phyloP scores from a whole-genome alignment of 2,797 vertebrate species.

The Percopsis omiscomaycus region DNA sequence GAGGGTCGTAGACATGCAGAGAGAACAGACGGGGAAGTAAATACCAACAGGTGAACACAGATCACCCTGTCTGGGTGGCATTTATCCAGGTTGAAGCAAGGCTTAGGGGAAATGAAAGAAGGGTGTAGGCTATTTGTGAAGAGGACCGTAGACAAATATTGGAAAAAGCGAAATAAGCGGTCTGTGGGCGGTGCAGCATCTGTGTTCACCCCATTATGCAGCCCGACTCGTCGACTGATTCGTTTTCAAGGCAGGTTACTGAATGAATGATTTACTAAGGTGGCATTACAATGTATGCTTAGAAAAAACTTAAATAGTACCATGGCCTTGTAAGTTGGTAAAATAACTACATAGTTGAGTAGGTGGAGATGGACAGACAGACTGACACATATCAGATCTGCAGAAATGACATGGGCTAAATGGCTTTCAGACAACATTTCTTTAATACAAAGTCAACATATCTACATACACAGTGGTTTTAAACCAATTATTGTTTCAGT shows the following conservation, averaged over 20 bases:
- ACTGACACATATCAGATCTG: background rate
- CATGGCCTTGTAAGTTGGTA: too few relatives aligned
- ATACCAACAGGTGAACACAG: constrained; percentile 64
- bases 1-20: constrained; percentile 27
- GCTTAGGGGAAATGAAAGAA: constrained; percentile 40
- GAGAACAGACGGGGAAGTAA: constrained; percentile 55
- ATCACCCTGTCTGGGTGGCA: constrained; percentile 55
- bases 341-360: background rate
- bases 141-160: constrained; percentile 58
- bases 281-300: background rate
- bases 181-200: constrained; percentile 50
- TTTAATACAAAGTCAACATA: constrained; percentile 99
- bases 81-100: constrained; percentile 59
- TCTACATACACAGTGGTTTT: constrained; percentile 98
- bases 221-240: constrained; percentile 9
- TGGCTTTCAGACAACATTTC: constrained; percentile 91
- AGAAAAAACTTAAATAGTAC: too few relatives aligned
- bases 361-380: background rate
- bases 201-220: constrained; percentile 32
- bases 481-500: constrained; percentile 91
- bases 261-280: background rate
- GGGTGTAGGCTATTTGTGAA: constrained; percentile 46
- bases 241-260: too few relatives aligned
- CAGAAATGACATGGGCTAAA: constrained; percentile 28
- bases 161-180: constrained; percentile 50